Base-by-base conservation (phyloP, 2,888 invertebrate species). In the Eubasilissa splendida region DNA sequence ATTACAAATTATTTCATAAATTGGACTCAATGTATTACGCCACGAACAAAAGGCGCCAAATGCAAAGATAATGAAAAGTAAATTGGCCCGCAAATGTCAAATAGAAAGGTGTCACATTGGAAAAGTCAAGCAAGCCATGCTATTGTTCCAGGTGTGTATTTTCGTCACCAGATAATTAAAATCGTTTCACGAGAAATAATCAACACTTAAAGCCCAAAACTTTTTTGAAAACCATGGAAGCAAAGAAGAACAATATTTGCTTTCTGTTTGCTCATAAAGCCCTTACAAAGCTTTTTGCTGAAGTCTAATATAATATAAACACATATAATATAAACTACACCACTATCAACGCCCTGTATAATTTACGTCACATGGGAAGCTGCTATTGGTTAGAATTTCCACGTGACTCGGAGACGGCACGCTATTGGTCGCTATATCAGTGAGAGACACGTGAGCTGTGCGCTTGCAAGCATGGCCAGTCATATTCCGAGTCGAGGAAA, bases 381-480 rank as follows among this genome's bases (percentile, higher is more conserved):
- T 81, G 84, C 85, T 77, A 87, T 87, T 88, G 89, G 89, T 80
- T 83, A 82, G 83, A 83, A 81, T 83, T 84, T 88, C 88, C 90
- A 90, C 90, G 90, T 89, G 90, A 89, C 88, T 84, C 84, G 85
- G 85, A 85, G 85, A 85, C 82, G 85, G 79, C 82, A 79, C 42
- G 82, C 85, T 80, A 88, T 88, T 88, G 89, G 89, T 58, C 82
- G 84, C 83, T 58, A 63, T 63, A 66, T 68, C 76, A 74, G 79
- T 60, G 60, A 54, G 77, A 82, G 79, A 80, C 82, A 82, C 82
- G 80, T 80, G 80, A 79, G 80, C 79, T 54, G 63, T 58, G 77
- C 75, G 76, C 77, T 74, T 53, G 80, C 76, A 80, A 77, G 79
- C 80, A 77, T 77, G 82, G 79, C 79, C 80, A 77, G 82, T 75